phyloP scores from a whole-genome alignment of 2,113 vertebrate species.

The Oenanthe melanoleuca region DNA sequence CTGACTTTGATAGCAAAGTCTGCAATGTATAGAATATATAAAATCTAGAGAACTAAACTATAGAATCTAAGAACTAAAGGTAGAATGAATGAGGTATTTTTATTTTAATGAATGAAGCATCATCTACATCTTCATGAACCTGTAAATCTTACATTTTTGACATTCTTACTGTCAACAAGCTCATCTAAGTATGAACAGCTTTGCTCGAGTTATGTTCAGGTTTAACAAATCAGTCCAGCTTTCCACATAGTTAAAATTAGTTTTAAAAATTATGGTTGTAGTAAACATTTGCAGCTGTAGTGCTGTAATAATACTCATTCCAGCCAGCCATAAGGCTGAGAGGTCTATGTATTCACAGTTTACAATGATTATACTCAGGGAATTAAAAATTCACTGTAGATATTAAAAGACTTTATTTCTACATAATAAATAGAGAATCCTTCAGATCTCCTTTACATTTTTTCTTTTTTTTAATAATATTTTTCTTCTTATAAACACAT shows the following conservation, averaged over 20 bases:
- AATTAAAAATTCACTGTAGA: not conserved
- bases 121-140: not conserved
- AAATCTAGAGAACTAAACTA: not conserved
- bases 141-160: not conserved
- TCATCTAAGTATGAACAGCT: not conserved
- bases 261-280: not conserved
- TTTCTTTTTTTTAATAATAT: not conserved
- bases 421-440: not conserved
- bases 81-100: not conserved
- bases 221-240: not conserved
- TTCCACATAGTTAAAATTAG: not conserved
- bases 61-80: not conserved
- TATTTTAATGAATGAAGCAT: not conserved
- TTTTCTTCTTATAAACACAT: not conserved
- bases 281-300: not conserved
- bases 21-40: not conserved
- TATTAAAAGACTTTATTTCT: not conserved
- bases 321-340: not conserved
- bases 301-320: not conserved
- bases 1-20: not conserved
- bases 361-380: not conserved
- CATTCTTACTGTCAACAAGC: not conserved
- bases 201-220: not conserved
- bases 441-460: not conserved
- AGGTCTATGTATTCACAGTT: not conserved